phyloP scores from a whole-genome alignment of 1,140 invertebrate species.

The Dendroctonus valens region DNA sequence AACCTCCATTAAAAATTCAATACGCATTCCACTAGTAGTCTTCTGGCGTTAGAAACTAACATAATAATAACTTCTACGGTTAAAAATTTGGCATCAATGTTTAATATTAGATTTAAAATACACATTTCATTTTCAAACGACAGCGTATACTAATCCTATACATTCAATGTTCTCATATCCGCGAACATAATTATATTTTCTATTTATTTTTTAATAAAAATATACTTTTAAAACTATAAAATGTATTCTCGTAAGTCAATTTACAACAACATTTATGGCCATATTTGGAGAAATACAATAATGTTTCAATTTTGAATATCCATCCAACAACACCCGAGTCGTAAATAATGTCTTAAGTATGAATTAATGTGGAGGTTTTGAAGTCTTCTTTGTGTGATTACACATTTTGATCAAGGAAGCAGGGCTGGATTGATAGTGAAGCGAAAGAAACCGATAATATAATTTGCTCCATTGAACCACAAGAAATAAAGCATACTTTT shows the following conservation, averaged over 20 bases:
- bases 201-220: slow-evolving; percentile 46
- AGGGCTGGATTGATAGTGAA: too few relatives aligned
- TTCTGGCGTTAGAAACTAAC: neutral
- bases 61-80: slow-evolving; percentile 32
- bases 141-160: slow-evolving; percentile 44
- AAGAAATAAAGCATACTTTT: too few relatives aligned
- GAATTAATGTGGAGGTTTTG: too few relatives aligned
- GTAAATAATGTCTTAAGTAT: neutral
- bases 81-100: slow-evolving; percentile 49
- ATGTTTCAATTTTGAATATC: neutral
- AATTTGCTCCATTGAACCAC: too few relatives aligned
- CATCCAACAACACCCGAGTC: too few relatives aligned
- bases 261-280: slow-evolving; percentile 36
- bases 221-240: slow-evolving; percentile 45
- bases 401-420: too few relatives aligned
- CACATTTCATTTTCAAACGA: slow-evolving; percentile 43
- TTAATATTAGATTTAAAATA: slow-evolving; percentile 43
- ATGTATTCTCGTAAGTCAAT: slow-evolving; percentile 35
- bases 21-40: neutral
- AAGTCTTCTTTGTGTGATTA: too few relatives aligned
- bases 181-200: slow-evolving; percentile 42
- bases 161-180: slow-evolving; percentile 41
- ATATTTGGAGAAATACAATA: slow-evolving; percentile 17
- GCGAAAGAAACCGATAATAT: too few relatives aligned
- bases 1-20: neutral